Evolutionary conservation across 2,113 vertebrate genomes (phyloP), one percentile per base, ranked within the genome.

Genomic region (Atrichornis clamosus): DNA sequence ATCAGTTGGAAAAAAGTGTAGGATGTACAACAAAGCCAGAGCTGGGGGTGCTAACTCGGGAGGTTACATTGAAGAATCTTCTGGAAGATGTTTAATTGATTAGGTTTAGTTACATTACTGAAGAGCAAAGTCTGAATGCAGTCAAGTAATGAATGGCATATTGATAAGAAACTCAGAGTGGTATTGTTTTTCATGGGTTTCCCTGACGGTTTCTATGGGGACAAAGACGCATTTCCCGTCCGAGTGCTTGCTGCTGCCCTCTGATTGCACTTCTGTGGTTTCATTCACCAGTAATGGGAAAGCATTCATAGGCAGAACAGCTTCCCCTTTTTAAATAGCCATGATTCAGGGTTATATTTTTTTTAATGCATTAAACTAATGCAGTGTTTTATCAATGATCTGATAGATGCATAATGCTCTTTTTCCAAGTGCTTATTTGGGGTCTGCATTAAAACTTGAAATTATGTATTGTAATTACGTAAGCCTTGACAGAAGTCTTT

Each of bases 121-220:
- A 94, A 93, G 94, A 93, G 84, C 84, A 72, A 68, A 94, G 96
- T 95, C 95, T 97, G 59, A 93, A 90, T 93, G 92, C 95, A 77
- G 96, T 95, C 70, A 46, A 90, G 93, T 85, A 95, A 94, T 95
- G 89, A 96, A 84, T 89, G 94, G 96, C 87, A 92, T 89, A 90
- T 96, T 89, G 95, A 94, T 89, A 97, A 96, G 97, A 95, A 94
- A 93, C 85, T 96, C 92, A 63, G 96, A 96, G 93, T 91, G 52
- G 89, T 93, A 91, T 95, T 90, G 90, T 96, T 95, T 97, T 90
- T 95, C 94, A 93, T 86, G 93, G 97, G 97, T 96, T 97, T 98
- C 97, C 97, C 97, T 84, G 93, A 90, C 93, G 79, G 97, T 98
- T 97, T 97, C 98, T 94, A 97, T 97, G 97, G 97, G 65, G 95